These are phyloP conservation scores for Acromyrmex heyeri DNA, from an alignment of 1,140 invertebrate genomes.

Conservation along the genomic window DNA sequence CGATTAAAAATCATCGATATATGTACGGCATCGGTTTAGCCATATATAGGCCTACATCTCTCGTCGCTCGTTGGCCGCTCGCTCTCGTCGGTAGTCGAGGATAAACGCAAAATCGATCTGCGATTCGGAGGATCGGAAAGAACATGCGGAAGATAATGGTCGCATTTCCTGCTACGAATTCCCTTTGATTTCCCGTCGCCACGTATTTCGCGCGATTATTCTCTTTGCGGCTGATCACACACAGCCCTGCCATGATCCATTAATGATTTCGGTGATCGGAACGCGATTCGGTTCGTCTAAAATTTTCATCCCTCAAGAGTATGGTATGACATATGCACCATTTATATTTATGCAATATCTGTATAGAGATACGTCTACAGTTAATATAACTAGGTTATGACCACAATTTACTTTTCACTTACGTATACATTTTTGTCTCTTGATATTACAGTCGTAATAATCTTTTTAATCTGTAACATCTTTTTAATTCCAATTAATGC, in stretches of 20 bases:
- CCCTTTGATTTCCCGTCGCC: slow-evolving; percentile 66
- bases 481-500: neutral
- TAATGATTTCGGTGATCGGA: slow-evolving; percentile 48
- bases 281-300: slow-evolving; percentile 18
- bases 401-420: neutral
- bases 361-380: slow-evolving; percentile 9
- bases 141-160: slow-evolving; percentile 62
- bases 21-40: neutral
- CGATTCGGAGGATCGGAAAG: slow-evolving; percentile 58
- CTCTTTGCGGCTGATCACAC: slow-evolving; percentile 56
- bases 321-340: neutral
- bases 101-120: slow-evolving; percentile 55
- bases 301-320: slow-evolving; percentile 46
- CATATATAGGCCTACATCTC: neutral
- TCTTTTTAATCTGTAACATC: neutral
- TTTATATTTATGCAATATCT: neutral
- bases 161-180: slow-evolving; percentile 58
- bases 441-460: neutral
- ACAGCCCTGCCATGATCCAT: slow-evolving; percentile 33
- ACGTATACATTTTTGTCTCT: neutral
- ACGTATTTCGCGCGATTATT: slow-evolving; percentile 64
- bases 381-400: slow-evolving; percentile 2
- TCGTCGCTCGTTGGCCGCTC: neutral
- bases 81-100: slow-evolving; percentile 4
- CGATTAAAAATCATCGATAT: slow-evolving; percentile 43